Evolutionary conservation across 2,797 vertebrate species (phyloP), one percentile per base, ranked within the genome.

Genomic region (Megaceryle alcyon): DNA sequence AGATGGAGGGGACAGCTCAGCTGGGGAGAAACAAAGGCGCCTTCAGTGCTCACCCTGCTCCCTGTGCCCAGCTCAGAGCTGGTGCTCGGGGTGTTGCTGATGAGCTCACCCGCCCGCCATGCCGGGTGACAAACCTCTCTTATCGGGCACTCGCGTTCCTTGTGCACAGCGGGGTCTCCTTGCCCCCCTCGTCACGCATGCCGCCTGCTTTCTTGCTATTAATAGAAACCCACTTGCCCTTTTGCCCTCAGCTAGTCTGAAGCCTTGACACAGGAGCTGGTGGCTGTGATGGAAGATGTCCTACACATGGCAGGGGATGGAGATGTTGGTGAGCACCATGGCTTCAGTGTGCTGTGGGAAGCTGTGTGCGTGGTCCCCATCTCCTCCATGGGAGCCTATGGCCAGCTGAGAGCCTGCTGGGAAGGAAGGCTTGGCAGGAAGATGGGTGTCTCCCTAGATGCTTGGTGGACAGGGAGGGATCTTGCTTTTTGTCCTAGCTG

Each of bases 11-110:
- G 94, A 94, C 68, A 51, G 96, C 96, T 94, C 96, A 94, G 96
- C 94, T 79, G 90, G 66, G 69, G 87, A 29, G 60, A 86, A 94
- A 97, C 96, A 97, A 97, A 97, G 95, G 84, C 76, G 63, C 94
- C 94, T 95, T 96, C 95, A 96, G 93, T 90, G 80, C 86, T 49
- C 2, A 4, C 49, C 64, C 77, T 56, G 91, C 11, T 12, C 92
- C 60, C 31, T 57, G 91, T 9, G 14, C 92, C 60, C 31, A 0
- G 73, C 85, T 68, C 81, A 26, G 83, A 25, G 61, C 83, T 23
- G 35, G 78, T 6, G 8, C 60, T 91, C 8, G 1, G 70, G 64
- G 61, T 12, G 0, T 4, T 48, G 81, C 35, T 49, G 84, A 69
- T 93, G 95, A 92, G 92, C 80, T 90, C 96, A 92, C 33, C 63